Percentiles rank a stretch among this genome's conserved stretches.
Evolutionary conservation across 2,888 invertebrate species (phyloP).

Genomic region (Xestia sexstrigata): DNA sequence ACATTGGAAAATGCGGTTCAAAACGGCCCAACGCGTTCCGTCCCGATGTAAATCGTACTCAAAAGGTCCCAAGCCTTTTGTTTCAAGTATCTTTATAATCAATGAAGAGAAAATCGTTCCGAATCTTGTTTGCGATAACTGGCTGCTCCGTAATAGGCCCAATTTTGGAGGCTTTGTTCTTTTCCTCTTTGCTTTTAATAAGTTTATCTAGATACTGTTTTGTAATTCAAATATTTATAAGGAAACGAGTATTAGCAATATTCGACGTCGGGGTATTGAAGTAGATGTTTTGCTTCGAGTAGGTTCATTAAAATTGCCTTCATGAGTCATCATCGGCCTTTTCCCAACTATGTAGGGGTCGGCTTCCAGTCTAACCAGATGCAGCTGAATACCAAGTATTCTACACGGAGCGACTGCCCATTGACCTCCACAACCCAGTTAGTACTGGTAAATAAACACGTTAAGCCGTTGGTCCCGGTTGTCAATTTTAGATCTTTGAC

Average conservation of each 20-base stretch:
- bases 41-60: not conserved
- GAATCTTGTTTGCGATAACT: slow-evolving; percentile 28
- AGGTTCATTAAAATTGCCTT: not conserved
- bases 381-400: no score
- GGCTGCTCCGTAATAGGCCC: slow-evolving; percentile 29
- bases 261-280: not conserved
- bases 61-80: slow-evolving; percentile 15
- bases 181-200: slow-evolving; percentile 28
- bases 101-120: slow-evolving; percentile 44
- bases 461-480: no score
- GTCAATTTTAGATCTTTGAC: no score
- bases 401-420: no score
- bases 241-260: not conserved
- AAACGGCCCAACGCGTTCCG: not conserved
- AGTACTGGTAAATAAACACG: no score
- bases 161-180: slow-evolving; percentile 44
- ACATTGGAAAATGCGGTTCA: not conserved
- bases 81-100: slow-evolving; percentile 27
- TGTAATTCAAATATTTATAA: slow-evolving; percentile 37
- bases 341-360: no score
- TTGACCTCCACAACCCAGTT: no score
- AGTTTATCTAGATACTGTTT: slow-evolving; percentile 28
- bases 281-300: not conserved
- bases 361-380: no score
- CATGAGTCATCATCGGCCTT: no score